Evolutionary conservation across 2,888 invertebrate species (phyloP).

Genomic region (Sepiola atlantica): DNA sequence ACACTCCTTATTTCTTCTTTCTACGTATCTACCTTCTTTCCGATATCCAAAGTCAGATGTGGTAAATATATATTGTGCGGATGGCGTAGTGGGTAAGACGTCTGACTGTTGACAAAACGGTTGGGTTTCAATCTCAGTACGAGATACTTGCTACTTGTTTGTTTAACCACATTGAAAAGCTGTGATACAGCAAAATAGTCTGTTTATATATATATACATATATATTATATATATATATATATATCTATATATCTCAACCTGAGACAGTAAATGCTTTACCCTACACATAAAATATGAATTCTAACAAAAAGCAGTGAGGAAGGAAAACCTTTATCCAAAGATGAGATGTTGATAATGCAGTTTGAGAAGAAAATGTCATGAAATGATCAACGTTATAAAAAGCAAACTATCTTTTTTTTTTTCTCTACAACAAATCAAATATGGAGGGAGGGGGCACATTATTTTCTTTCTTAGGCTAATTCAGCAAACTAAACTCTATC

Average conservation of each 20-base stretch:
- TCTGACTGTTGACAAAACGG: too few relatives aligned
- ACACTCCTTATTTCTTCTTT: not conserved
- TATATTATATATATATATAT: too few relatives aligned
- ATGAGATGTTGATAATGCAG: not conserved
- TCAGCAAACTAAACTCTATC: not conserved
- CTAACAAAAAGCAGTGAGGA: not conserved
- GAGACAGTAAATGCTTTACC: not conserved
- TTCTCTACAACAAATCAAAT: not conserved
- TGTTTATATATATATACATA: too few relatives aligned
- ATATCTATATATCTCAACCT: not conserved
- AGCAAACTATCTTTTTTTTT: not conserved
- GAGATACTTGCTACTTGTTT: too few relatives aligned
- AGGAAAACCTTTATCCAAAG: not conserved
- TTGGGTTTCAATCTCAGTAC: too few relatives aligned
- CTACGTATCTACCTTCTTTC: not conserved
- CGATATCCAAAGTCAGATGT: not conserved
- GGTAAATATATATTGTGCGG: not conserved
- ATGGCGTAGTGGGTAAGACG: too few relatives aligned
- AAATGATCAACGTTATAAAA: not conserved
- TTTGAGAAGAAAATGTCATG: not conserved
- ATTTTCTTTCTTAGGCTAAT: not conserved
- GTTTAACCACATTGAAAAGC: too few relatives aligned
- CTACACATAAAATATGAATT: not conserved
- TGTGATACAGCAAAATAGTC: too few relatives aligned
- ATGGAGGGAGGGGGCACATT: not conserved